Evolutionary conservation across 1,140 invertebrate species (phyloP).

Genomic region (Bombus pascuorum): DNA sequence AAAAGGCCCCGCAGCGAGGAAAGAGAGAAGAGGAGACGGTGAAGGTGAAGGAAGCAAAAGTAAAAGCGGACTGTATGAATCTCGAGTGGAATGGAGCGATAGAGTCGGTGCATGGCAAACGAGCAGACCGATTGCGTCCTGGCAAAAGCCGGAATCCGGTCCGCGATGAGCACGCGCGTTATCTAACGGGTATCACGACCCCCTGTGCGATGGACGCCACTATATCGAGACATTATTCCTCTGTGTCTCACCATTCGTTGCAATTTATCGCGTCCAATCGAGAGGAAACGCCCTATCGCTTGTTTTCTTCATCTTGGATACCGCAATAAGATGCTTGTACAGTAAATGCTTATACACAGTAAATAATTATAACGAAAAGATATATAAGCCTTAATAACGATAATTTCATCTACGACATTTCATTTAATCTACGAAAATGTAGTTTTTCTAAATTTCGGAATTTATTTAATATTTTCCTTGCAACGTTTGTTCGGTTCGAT

Average conservation of each 20-base stretch:
- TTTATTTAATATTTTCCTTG: neutral
- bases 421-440: too few species aligned
- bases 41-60: conserved; percentile 45
- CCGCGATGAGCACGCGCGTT: conserved; percentile 11
- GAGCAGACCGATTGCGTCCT: conserved; percentile 26
- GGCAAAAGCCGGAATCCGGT: conserved; percentile 30
- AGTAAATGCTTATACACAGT: too few species aligned
- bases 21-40: neutral
- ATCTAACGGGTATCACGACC: conserved; percentile 28
- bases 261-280: conserved; percentile 18
- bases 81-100: conserved; percentile 32
- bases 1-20: neutral
- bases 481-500: too few species aligned
- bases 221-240: neutral
- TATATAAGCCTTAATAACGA: too few species aligned
- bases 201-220: too few species aligned
- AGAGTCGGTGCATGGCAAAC: conserved; percentile 12
- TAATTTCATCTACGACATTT: too few species aligned
- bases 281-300: neutral
- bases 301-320: neutral
- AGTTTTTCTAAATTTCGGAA: neutral
- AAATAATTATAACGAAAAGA: too few species aligned
- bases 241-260: neutral
- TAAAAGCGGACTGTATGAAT: conserved; percentile 32
- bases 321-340: too few species aligned